A percentile compares a stretch with the other conserved stretches of the same genome.
phyloP scores from a whole-genome alignment of 2,797 vertebrate species.

The Phataginus tetradactyla region DNA sequence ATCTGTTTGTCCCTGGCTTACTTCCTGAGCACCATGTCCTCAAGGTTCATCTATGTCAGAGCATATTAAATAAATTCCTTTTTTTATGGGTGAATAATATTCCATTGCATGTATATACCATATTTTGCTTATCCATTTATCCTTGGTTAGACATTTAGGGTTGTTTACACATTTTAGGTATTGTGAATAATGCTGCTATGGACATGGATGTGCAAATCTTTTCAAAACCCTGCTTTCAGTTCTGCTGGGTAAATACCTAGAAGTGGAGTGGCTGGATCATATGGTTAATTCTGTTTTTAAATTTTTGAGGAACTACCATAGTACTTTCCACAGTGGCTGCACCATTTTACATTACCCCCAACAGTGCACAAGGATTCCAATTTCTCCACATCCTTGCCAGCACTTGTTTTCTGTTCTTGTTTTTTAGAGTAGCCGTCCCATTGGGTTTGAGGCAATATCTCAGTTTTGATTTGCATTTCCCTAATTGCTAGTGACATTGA shows the following conservation, averaged over 20 bases:
- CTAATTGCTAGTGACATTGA: background rate
- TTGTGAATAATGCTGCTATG: background rate
- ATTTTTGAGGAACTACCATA: background rate
- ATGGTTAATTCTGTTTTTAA: background rate
- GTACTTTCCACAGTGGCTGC: background rate
- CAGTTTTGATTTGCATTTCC: background rate
- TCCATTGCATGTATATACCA: background rate
- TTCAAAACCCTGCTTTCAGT: background rate
- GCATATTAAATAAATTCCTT: background rate
- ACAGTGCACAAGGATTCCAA: background rate
- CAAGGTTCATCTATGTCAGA: background rate
- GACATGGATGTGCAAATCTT: background rate
- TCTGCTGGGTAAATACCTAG: background rate
- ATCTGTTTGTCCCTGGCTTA: background rate
- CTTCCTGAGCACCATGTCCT: background rate
- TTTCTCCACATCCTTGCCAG: background rate
- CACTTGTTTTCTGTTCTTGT: too few relatives aligned
- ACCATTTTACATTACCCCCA: background rate
- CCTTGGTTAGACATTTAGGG: background rate
- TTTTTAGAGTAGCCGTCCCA: too few relatives aligned
- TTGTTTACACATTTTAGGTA: background rate
- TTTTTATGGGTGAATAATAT: background rate
- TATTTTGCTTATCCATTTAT: background rate
- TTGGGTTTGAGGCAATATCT: too few relatives aligned
- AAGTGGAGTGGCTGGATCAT: background rate